Percentiles rank a stretch among this genome's conserved stretches.
phyloP scores from a whole-genome alignment of 2,888 invertebrate genomes.

The Anoncus sp. region DNA sequence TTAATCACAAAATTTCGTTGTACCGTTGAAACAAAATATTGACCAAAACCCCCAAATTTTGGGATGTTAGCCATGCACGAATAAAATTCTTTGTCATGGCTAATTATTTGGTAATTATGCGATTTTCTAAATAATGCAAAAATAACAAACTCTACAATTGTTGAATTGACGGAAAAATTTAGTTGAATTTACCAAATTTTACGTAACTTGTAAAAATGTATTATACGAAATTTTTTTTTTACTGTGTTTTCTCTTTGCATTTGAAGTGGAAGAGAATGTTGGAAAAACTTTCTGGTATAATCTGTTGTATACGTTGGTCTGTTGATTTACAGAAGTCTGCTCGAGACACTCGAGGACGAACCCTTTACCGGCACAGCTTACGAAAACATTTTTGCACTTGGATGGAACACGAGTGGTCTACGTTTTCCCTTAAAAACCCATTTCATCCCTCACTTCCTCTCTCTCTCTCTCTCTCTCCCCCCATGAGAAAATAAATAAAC shows the following conservation, averaged over 20 bases:
- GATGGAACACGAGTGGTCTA: constrained; percentile 49
- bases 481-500: constrained; percentile 68
- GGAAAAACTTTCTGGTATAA: constrained; percentile 10
- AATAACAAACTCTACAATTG: no score
- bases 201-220: no score
- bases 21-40: no score
- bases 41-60: no score
- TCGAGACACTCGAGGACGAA: constrained; percentile 40
- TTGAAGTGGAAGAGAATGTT: neutral
- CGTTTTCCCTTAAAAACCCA: constrained; percentile 54
- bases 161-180: no score
- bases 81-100: no score
- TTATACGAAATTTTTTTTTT: neutral
- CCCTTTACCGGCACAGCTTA: constrained; percentile 49
- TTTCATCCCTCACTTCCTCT: constrained; percentile 48
- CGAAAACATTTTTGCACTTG: constrained; percentile 65
- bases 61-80: no score
- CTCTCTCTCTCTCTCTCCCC: constrained; percentile 37
- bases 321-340: constrained; percentile 63
- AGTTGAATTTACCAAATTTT: no score
- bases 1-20: no score
- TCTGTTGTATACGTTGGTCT: constrained; percentile 24
- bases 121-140: no score
- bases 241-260: neutral
- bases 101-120: no score